phyloP scores from a whole-genome alignment of 2,888 invertebrate species.

The Hydraecia micacea region DNA sequence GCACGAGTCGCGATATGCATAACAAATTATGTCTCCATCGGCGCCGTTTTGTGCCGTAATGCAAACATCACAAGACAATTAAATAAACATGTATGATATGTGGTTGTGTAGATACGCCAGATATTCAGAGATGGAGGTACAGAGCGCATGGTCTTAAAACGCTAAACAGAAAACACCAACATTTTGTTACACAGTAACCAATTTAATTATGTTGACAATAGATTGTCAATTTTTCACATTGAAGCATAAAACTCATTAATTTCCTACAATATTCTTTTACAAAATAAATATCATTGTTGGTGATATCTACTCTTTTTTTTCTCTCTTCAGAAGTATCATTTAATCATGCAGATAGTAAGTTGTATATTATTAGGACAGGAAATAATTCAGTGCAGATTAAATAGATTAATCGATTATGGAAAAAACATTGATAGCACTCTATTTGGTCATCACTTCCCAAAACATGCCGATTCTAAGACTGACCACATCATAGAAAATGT shows the following conservation, averaged over 20 bases:
- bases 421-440: constrained; percentile 19
- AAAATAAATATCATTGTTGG: constrained; percentile 8
- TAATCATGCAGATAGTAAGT: constrained; percentile 2
- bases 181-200: constrained; percentile 54
- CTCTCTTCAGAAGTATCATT: constrained; percentile 1
- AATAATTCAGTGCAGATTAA: constrained; percentile 31
- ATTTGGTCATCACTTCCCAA: constrained; percentile 26
- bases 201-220: constrained; percentile 20
- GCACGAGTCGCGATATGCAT: background rate
- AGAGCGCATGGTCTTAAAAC: background rate
- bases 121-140: constrained; percentile 1
- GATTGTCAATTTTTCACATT: constrained; percentile 7
- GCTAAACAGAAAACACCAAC: constrained; percentile 13
- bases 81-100: background rate
- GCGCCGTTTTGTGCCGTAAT: constrained; percentile 1
- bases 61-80: background rate
- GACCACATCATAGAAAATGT: background rate
- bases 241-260: background rate
- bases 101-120: background rate
- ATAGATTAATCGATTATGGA: constrained; percentile 33
- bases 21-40: background rate
- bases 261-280: constrained; percentile 14
- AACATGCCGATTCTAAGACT: background rate
- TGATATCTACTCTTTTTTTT: background rate
- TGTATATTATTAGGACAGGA: background rate